These are phyloP conservation scores for Dipodomys spectabilis DNA, from an alignment of 2,113 vertebrate species.

Conservation along the genomic window DNA sequence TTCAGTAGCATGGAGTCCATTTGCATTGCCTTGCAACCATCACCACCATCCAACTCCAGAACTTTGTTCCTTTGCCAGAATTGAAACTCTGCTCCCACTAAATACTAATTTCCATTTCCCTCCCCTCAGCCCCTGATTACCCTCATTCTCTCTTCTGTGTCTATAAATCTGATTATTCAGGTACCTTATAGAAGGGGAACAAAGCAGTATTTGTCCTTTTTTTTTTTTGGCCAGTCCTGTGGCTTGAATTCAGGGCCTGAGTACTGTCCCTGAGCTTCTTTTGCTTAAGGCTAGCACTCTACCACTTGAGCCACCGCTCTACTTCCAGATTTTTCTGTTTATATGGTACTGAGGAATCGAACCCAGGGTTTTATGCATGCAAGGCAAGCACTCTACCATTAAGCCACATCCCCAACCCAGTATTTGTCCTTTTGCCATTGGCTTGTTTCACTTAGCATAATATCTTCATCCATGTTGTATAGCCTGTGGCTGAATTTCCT, in stretches of 20 bases:
- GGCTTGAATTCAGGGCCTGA: no score
- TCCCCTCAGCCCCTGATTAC: neutral
- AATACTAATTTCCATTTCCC: neutral
- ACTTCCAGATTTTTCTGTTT: no score
- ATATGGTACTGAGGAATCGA: no score
- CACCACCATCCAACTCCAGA: neutral
- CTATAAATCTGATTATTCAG: neutral
- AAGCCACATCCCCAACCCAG: no score
- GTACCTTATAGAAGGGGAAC: neutral
- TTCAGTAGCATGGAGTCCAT: neutral
- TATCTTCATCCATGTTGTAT: neutral
- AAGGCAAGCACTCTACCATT: no score
- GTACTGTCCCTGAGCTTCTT: no score
- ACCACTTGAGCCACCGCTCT: no score
- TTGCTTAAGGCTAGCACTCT: no score
- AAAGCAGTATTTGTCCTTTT: neutral
- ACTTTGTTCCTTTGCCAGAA: neutral
- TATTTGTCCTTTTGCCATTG: neutral
- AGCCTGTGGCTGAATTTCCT: neutral
- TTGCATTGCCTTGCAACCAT: neutral
- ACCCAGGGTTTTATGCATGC: no score
- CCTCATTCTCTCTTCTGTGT: neutral
- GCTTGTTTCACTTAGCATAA: neutral
- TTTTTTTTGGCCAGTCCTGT: no score
- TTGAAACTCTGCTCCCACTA: neutral